A percentile compares a stretch with the other conserved stretches of the same genome.
phyloP scores from a whole-genome alignment of 2,113 vertebrate species.

The Halichoerus grypus region DNA sequence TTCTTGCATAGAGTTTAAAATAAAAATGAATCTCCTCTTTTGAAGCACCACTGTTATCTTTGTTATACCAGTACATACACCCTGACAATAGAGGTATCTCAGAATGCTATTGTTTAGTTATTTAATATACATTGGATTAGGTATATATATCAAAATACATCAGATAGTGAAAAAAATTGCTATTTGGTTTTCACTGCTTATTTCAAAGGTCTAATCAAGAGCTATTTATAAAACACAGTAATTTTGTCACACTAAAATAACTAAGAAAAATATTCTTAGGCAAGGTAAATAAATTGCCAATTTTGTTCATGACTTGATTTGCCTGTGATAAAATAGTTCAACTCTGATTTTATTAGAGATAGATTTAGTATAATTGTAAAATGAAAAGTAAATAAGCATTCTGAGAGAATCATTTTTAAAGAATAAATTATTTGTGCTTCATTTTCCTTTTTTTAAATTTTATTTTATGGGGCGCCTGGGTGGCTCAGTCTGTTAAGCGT shows the following conservation, averaged over 20 bases:
- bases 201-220: conserved; percentile 24
- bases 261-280: background rate
- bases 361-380: background rate
- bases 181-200: background rate
- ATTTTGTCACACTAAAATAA: background rate
- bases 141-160: background rate
- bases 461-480: too few species aligned
- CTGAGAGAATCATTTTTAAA: background rate
- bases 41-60: background rate
- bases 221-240: background rate
- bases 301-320: background rate
- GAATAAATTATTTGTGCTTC: background rate
- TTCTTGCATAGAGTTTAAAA: background rate
- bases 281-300: background rate
- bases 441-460: background rate
- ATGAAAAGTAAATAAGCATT: background rate
- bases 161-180: background rate
- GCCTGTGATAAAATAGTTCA: background rate
- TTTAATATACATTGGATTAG: background rate
- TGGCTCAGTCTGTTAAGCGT: too few species aligned
- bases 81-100: background rate
- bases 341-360: background rate
- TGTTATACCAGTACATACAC: background rate
- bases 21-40: background rate
- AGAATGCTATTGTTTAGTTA: background rate